phyloP scores from a whole-genome alignment of 2,797 vertebrate genomes.

The Naso thynnoides region DNA sequence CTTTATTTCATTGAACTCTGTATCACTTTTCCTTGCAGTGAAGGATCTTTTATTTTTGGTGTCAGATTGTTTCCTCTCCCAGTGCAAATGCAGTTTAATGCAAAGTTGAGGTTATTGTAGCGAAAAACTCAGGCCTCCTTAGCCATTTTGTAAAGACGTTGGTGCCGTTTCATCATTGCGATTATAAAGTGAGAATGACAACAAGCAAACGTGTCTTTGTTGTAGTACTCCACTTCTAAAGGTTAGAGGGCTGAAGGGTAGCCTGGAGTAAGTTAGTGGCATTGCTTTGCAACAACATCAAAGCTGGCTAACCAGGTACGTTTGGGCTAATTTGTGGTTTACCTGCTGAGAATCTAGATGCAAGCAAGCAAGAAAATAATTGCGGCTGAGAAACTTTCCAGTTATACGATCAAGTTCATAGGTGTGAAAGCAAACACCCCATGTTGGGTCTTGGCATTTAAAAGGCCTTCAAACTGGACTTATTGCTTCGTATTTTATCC shows the following conservation, averaged over 20 bases:
- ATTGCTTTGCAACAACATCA: constrained; percentile 15
- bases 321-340: constrained; percentile 19
- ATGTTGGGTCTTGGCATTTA: constrained; percentile 39
- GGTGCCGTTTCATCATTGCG: neutral
- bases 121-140: neutral
- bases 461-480: constrained; percentile 38
- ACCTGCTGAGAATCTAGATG: constrained; percentile 25
- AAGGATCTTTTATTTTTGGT: constrained; percentile 20
- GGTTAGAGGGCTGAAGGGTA: neutral
- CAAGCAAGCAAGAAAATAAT: constrained; percentile 18
- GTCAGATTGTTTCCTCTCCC: constrained; percentile 13
- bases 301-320: neutral
- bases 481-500: constrained; percentile 26
- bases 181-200: constrained; percentile 10
- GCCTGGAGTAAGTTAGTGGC: neutral
- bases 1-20: neutral
- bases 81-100: constrained; percentile 24
- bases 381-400: constrained; percentile 33
- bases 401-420: constrained; percentile 22
- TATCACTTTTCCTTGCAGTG: constrained; percentile 25
- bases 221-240: neutral
- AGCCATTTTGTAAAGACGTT: neutral
- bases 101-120: constrained; percentile 14
- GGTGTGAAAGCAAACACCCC: constrained; percentile 40
- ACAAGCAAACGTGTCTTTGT: neutral